These are phyloP conservation scores for Pseudorhiza aurosa DNA, from an alignment of 30 jellyfish, hydroid and myxozoan genomes.

Conservation along the genomic window DNA sequence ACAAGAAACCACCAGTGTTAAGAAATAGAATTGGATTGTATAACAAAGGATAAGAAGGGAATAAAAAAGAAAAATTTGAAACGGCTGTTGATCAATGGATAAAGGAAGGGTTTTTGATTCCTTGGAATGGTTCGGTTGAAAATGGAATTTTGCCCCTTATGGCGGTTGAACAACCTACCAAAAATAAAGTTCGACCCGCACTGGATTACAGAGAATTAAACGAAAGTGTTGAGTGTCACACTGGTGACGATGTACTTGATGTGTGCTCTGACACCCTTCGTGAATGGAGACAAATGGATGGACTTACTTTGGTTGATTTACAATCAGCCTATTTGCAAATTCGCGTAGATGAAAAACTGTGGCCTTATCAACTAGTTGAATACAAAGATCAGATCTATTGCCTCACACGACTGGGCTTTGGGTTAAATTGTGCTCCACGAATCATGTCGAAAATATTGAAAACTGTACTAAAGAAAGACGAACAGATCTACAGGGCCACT, in stretches of 20 bases:
- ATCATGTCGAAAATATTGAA: conserved; percentile 10
- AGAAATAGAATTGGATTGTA: conserved; percentile 1
- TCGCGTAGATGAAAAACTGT: conserved; percentile 7
- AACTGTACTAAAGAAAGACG: neutral
- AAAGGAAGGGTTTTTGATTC: conserved; percentile 3
- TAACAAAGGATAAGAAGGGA: neutral
- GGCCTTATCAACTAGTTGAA: conserved; percentile 17
- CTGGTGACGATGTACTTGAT: conserved; percentile 30
- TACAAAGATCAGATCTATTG: conserved; percentile 8
- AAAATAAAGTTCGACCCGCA: conserved; percentile 35
- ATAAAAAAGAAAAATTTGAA: conserved; percentile 3
- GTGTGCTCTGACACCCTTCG: conserved; percentile 33
- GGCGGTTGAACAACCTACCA: conserved; percentile 34
- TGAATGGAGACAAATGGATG: conserved; percentile 43
- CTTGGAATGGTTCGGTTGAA: conserved; percentile 2
- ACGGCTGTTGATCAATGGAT: conserved; percentile 17
- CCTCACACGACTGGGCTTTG: conserved; percentile 22
- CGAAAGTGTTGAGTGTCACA: conserved; percentile 3
- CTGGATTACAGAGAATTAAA: conserved; percentile 47
- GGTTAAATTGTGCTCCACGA: conserved; percentile 32
- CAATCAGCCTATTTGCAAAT: conserved; percentile 30
- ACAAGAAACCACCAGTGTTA: neutral
- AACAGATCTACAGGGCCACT: neutral
- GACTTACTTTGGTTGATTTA: conserved; percentile 21
- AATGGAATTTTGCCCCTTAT: conserved; percentile 35